Conservation (phyloP, 2,113 vertebrate genomes). For the Rana temporaria region DNA sequence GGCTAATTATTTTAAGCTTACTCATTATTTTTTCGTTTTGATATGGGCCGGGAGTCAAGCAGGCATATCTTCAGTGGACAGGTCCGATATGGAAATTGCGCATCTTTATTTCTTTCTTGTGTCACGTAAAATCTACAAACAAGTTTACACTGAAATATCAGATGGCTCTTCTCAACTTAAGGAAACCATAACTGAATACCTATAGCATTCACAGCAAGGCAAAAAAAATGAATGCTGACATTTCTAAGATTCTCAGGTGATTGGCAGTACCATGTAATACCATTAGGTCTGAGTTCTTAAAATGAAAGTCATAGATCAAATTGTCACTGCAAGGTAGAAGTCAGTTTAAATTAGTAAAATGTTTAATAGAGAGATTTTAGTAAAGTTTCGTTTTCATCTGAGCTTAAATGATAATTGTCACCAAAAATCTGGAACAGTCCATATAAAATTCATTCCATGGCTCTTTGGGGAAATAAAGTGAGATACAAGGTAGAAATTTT, state of each 20-base stretch:
- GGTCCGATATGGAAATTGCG: background rate
- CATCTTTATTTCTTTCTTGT: background rate
- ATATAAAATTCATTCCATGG: background rate
- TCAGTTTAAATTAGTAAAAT: constrained; percentile 54
- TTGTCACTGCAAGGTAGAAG: constrained; percentile 47
- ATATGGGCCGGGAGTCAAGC: background rate
- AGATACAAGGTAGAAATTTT: background rate
- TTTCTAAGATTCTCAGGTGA: constrained; percentile 32
- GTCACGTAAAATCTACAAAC: background rate
- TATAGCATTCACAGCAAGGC: constrained; percentile 6
- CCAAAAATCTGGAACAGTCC: background rate
- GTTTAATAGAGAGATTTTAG: constrained; percentile 40
- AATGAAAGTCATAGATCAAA: constrained; percentile 57
- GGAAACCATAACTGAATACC: constrained; percentile 28
- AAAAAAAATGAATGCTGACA: constrained; percentile 46
- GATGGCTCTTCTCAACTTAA: background rate
- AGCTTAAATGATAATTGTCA: constrained; percentile 1
- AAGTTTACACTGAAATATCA: background rate
- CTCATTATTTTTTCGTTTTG: background rate
- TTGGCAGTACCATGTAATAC: constrained; percentile 48
- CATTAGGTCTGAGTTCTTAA: constrained; percentile 35
- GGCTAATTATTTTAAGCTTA: background rate
- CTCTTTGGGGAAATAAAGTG: constrained; percentile 25
- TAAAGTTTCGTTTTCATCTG: constrained; percentile 33
- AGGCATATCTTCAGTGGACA: background rate